phyloP scores from a whole-genome alignment of 2,888 invertebrate genomes.

The Metalampra italica region DNA sequence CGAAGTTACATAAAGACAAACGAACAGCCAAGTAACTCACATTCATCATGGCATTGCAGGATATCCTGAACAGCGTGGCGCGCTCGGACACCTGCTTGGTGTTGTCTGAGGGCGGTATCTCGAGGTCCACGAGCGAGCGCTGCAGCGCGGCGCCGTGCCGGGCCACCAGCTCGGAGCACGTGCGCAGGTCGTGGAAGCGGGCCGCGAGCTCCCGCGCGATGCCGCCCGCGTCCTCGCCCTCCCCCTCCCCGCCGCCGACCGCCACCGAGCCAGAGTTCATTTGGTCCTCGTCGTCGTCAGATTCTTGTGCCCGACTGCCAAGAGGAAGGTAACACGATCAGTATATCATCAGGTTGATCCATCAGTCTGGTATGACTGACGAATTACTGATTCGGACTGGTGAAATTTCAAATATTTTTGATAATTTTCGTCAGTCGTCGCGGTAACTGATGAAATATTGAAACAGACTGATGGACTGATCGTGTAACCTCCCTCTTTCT shows the following conservation, averaged over 20 bases:
- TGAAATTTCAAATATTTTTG: too few relatives aligned
- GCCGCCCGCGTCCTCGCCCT: slow-evolving; percentile 78
- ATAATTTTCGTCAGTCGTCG: too few relatives aligned
- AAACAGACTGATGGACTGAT: too few relatives aligned
- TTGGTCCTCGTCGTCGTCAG: slow-evolving; percentile 86
- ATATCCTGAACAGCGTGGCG: slow-evolving; percentile 96
- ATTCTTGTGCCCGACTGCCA: slow-evolving; percentile 81
- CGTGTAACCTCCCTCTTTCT: too few relatives aligned
- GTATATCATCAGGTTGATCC: too few relatives aligned
- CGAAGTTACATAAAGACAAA: neutral
- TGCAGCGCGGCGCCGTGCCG: slow-evolving; percentile 93
- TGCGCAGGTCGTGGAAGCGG: slow-evolving; percentile 92
- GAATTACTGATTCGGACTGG: too few relatives aligned
- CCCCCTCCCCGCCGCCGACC: slow-evolving; percentile 73
- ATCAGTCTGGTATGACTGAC: too few relatives aligned
- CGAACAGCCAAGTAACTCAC: slow-evolving; percentile 54
- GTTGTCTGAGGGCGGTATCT: slow-evolving; percentile 84
- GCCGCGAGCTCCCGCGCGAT: slow-evolving; percentile 81
- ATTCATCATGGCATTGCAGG: slow-evolving; percentile 98
- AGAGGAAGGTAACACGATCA: neutral
- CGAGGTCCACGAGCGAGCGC: slow-evolving; percentile 87
- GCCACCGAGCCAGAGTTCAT: slow-evolving; percentile 65
- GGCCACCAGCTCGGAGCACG: slow-evolving; percentile 93
- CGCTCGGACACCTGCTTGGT: slow-evolving; percentile 95
- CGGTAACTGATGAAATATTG: too few relatives aligned